These are phyloP conservation scores for Cheilosia scutellata DNA, from an alignment of 2,888 invertebrate genomes.

Conservation along the genomic window DNA sequence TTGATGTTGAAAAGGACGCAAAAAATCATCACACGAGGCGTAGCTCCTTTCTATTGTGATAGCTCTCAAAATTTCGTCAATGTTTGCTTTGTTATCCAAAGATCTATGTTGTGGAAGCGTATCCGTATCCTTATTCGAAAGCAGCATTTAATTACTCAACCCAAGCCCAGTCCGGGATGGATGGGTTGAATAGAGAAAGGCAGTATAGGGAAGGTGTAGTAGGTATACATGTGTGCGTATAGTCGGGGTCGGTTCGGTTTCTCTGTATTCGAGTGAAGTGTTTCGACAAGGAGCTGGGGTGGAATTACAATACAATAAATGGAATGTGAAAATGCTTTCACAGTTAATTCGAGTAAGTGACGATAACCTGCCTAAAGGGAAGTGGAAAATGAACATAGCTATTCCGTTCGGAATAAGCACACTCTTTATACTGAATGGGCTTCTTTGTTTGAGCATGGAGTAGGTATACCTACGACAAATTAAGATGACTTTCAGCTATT, in stretches of 20 bases:
- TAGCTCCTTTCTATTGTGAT: conserved; percentile 37
- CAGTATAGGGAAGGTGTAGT: background rate
- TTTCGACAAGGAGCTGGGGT: background rate
- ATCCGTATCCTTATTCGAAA: conserved; percentile 58
- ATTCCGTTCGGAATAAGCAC: background rate
- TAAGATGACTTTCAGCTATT: too few species aligned
- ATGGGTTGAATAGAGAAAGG: conserved; percentile 9
- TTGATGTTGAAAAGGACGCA: conserved; percentile 54
- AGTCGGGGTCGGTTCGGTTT: background rate
- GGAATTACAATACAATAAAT: conserved; percentile 26
- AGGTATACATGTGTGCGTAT: background rate
- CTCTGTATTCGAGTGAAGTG: background rate
- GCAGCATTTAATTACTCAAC: conserved; percentile 69
- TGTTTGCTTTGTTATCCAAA: conserved; percentile 71
- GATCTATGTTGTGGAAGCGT: conserved; percentile 51
- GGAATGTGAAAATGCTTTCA: conserved; percentile 31
- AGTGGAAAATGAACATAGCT: background rate
- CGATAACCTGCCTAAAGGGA: conserved; percentile 14
- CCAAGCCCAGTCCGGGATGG: background rate
- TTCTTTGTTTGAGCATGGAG: background rate
- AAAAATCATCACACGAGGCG: background rate
- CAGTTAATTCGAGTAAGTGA: conserved; percentile 36
- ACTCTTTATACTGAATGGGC: background rate
- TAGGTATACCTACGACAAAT: too few species aligned
- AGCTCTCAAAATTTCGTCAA: conserved; percentile 56